These are phyloP conservation scores for Aurelia aurita DNA, from an alignment of 30 jellyfish, hydroid and myxozoan genomes.

Conservation along the genomic window DNA sequence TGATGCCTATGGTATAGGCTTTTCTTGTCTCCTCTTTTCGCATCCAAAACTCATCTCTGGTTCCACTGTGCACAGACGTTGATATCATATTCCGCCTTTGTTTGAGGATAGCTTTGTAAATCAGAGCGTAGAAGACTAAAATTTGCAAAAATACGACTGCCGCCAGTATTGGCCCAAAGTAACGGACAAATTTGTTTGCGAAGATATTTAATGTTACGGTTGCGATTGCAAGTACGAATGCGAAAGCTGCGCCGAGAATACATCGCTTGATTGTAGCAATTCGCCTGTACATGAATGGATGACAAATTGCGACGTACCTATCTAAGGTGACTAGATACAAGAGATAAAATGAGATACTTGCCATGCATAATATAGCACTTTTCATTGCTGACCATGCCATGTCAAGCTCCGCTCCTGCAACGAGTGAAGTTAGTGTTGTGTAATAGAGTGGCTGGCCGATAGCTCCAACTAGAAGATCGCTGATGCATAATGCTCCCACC, in stretches of 20 bases:
- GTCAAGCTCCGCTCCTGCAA: too few relatives aligned
- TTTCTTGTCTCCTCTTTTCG: constrained; percentile 8
- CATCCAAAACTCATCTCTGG: neutral
- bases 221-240: neutral
- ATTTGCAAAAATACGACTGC: neutral
- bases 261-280: constrained; percentile 14
- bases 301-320: constrained; percentile 59
- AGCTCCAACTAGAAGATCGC: too few relatives aligned
- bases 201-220: neutral
- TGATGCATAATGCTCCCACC: too few relatives aligned
- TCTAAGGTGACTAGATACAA: constrained; percentile 2
- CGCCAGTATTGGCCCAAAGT: neutral
- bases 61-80: neutral
- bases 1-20: constrained; percentile 1
- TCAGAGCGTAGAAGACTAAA: neutral
- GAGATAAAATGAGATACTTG: too few relatives aligned
- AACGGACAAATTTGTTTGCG: neutral
- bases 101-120: neutral
- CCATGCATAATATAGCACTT: too few relatives aligned
- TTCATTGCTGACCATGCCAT: too few relatives aligned
- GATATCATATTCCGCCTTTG: neutral
- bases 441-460: too few relatives aligned
- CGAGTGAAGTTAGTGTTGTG: too few relatives aligned
- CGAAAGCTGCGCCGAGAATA: neutral
- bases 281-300: constrained; percentile 51